phyloP scores from a whole-genome alignment of 2,888 invertebrate genomes.

The Atherix ibis region DNA sequence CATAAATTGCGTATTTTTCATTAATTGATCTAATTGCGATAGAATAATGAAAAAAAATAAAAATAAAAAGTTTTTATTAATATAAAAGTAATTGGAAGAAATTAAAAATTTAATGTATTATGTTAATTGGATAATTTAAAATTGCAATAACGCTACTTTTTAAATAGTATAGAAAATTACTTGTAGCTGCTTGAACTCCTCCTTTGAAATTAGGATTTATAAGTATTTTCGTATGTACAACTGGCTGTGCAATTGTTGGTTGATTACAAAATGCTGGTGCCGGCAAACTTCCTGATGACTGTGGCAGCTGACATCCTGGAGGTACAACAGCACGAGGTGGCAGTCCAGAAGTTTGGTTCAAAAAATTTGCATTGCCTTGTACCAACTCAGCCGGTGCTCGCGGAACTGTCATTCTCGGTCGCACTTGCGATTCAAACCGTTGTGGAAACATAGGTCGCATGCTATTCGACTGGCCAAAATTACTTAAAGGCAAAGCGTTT shows the following conservation, averaged over 20 bases:
- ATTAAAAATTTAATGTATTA: no score
- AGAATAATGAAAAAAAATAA: no score
- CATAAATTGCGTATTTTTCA: conserved; percentile 32
- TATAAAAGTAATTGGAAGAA: no score
- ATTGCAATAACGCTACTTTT: no score
- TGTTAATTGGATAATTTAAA: no score
- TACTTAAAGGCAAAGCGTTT: conserved; percentile 8
- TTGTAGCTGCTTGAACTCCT: conserved; percentile 32
- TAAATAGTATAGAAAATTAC: conserved; percentile 5
- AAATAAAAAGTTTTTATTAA: background rate
- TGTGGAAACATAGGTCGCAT: conserved; percentile 15
- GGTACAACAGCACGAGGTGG: conserved; percentile 2
- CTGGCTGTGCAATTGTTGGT: conserved; percentile 4
- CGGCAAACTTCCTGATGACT: conserved; percentile 16
- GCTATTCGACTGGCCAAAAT: conserved; percentile 4
- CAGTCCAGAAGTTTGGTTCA: conserved; percentile 1
- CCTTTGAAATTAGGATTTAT: conserved; percentile 34
- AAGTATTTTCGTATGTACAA: conserved; percentile 23
- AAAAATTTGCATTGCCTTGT: conserved; percentile 31
- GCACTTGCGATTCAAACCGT: conserved; percentile 11
- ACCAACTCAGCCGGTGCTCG: conserved; percentile 34
- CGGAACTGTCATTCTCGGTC: conserved; percentile 15
- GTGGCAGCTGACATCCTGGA: conserved; percentile 1
- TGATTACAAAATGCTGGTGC: conserved; percentile 17
- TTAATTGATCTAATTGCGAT: conserved; percentile 26